Conservation (phyloP, 2,113 vertebrate species). For the Nannobrachium achirus region DNA sequence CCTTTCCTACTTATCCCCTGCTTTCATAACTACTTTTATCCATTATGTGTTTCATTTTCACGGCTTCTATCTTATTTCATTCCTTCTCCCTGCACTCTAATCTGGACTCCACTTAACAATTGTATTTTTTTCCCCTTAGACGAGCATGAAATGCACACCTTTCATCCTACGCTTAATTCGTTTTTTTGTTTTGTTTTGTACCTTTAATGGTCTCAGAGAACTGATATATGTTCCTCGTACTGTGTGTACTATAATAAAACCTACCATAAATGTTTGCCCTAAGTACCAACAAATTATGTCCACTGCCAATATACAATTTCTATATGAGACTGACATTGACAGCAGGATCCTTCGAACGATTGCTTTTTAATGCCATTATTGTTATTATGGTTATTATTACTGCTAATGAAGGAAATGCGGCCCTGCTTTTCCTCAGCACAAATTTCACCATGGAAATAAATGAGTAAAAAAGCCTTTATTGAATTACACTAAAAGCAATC, state of each 20-base stretch:
- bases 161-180: neutral
- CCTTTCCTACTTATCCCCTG: constrained; percentile 26
- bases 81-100: neutral
- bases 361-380: constrained; percentile 82
- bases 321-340: constrained; percentile 67
- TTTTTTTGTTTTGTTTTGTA: constrained; percentile 15
- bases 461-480: constrained; percentile 83
- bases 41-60: neutral
- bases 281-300: constrained; percentile 73
- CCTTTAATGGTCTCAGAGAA: constrained; percentile 27
- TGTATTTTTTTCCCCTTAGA: neutral
- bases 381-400: constrained; percentile 84
- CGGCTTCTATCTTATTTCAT: neutral
- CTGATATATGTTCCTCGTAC: constrained; percentile 24
- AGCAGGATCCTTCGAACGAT: constrained; percentile 75
- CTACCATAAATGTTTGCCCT: constrained; percentile 42
- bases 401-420: constrained; percentile 80
- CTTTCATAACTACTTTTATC: constrained; percentile 11
- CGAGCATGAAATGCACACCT: constrained; percentile 11
- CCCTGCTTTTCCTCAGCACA: constrained; percentile 80
- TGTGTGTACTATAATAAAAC: constrained; percentile 41
- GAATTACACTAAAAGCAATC: constrained; percentile 86
- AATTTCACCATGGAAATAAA: constrained; percentile 85
- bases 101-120: constrained; percentile 27
- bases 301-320: constrained; percentile 53